phyloP scores from a whole-genome alignment of 2,797 vertebrate genomes.

The Sebastes kiyomatsui region DNA sequence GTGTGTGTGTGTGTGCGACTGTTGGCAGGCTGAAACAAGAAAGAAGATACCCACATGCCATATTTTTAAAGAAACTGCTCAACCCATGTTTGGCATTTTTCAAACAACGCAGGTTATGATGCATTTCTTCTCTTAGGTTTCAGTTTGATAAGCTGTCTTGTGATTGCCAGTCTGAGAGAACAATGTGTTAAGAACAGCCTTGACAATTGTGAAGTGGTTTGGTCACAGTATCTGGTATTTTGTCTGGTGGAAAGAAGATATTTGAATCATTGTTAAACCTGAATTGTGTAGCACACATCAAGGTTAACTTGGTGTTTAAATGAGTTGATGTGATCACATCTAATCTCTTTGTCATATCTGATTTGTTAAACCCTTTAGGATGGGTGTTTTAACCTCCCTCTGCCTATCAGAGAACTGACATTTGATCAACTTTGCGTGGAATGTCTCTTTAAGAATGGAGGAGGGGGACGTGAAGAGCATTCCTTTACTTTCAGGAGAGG shows the following conservation, averaged over 20 bases:
- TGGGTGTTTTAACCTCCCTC: neutral
- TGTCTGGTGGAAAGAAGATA: constrained; percentile 1
- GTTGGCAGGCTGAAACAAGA: constrained; percentile 70
- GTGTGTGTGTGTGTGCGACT: constrained; percentile 33
- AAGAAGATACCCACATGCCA: constrained; percentile 65
- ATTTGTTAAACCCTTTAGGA: neutral
- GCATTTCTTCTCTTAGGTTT: constrained; percentile 16
- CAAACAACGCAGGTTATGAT: constrained; percentile 4
- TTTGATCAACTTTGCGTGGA: constrained; percentile 49
- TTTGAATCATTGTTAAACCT: constrained; percentile 10
- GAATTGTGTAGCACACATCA: neutral
- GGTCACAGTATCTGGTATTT: neutral
- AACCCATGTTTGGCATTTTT: constrained; percentile 21
- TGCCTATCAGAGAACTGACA: constrained; percentile 6
- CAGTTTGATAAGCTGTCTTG: constrained; percentile 1
- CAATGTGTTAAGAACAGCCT: constrained; percentile 1
- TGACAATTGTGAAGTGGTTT: neutral
- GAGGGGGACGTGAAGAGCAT: constrained; percentile 33
- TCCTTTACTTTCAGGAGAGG: constrained; percentile 44
- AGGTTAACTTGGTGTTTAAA: neutral
- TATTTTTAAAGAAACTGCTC: constrained; percentile 42
- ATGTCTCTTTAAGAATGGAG: constrained; percentile 41
- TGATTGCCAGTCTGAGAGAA: neutral
- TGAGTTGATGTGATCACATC: constrained; percentile 9
- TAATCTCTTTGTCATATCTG: neutral